Base-by-base conservation (phyloP, 2,113 vertebrate species). In the Coturnix japonica region DNA sequence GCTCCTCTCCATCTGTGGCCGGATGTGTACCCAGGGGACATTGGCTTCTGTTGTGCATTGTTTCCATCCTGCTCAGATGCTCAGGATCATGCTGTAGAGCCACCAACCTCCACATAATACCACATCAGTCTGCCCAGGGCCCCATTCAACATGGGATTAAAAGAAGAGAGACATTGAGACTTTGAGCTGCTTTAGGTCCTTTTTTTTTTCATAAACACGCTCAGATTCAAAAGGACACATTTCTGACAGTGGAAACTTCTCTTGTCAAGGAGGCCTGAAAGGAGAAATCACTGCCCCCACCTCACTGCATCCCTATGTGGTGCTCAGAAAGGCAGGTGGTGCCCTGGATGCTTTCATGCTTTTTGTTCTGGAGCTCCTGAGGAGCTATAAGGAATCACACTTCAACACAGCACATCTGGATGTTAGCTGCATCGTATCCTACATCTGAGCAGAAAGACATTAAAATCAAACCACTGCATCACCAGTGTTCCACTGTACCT, bases 371-470 rank as follows among this genome's bases (percentile, higher is more conserved):
- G 66, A 92, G 73, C 56, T 95, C 69, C 81, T 61, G 13, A 53
- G 41, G 51, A 31, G 9, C 2, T 1, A 19, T 82, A 47, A 91
- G 41, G 71, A 90, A 90, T 59, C 31, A 21, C 87, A 39, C 18
- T 86, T 88, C 78, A 76, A 85, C 66, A 46, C 47, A 81, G 53
- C 56, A 87, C 78, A 77, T 95, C 71, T 71, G 89, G 95, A 95
- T 96, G 95, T 96, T 94, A 93, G 90, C 92, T 96, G 89, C 94
- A 94, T 82, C 85, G 53, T 94, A 83, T 76, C 89, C 89, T 76
- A 31, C 73, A 82, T 91, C 82, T 94, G 80, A 94, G 90, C 65
- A 77, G 72, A 91, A 95, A 96, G 85, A 65, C 43, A 92, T 94
- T 93, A 95, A 96, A 96, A 95, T 81, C 53, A 93, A 94, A 90